Evolutionary conservation across 2,888 invertebrate species (phyloP).

Genomic region (Oxyteleia sp.): DNA sequence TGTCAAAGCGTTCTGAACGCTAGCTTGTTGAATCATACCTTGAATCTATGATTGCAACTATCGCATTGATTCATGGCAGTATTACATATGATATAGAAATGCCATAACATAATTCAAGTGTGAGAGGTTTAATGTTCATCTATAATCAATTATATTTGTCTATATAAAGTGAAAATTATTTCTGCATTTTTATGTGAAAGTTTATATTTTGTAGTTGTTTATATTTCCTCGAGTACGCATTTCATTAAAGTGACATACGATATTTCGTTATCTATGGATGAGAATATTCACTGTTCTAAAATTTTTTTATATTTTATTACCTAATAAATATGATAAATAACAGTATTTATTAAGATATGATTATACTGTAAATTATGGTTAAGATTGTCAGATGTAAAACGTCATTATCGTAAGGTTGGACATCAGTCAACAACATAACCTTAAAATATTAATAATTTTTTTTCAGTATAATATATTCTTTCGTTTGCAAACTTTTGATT

Average conservation of each 20-base stretch:
- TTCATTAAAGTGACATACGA: not conserved
- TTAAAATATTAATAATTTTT: too few relatives aligned
- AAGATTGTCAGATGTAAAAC: too few relatives aligned
- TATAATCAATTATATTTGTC: conserved; percentile 1
- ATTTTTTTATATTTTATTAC: too few relatives aligned
- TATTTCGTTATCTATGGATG: not conserved
- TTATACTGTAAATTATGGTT: too few relatives aligned
- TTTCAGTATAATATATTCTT: too few relatives aligned
- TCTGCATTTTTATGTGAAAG: not conserved
- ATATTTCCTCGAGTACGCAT: not conserved
- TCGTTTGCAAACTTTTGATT: too few relatives aligned
- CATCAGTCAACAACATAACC: too few relatives aligned
- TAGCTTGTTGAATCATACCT: conserved; percentile 1
- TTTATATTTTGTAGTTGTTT: not conserved
- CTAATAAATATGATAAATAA: not conserved
- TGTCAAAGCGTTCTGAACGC: too few relatives aligned
- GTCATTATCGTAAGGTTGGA: too few relatives aligned
- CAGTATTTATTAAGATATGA: too few relatives aligned
- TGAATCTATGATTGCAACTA: conserved; percentile 2
- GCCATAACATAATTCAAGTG: not conserved
- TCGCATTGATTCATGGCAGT: not conserved
- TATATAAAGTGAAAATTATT: too few relatives aligned
- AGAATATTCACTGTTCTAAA: too few relatives aligned
- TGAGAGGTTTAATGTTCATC: not conserved
- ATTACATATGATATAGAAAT: conserved; percentile 1